Conservation (phyloP, 35 echinoderm and acorn worm genomes). For the Strongylocentrotus purpuratus region DNA sequence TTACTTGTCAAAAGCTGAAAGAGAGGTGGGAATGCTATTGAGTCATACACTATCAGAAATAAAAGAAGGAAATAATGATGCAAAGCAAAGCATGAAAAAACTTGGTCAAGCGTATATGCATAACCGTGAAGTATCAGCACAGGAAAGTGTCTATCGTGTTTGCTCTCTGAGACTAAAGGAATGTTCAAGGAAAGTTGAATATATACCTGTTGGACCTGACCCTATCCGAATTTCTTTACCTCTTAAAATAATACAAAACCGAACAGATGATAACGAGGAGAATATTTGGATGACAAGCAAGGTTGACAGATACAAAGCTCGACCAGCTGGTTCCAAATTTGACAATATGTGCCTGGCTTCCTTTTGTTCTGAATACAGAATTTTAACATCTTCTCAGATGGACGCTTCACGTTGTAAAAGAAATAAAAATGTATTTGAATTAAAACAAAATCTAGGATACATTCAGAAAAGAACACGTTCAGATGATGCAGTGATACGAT, state of each 20-base stretch:
- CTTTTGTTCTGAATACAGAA: conserved; percentile 55
- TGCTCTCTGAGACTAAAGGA: conserved; percentile 44
- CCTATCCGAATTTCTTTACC: background rate
- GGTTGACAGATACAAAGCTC: no score
- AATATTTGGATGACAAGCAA: conserved; percentile 30
- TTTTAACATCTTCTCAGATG: background rate
- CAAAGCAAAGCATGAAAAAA: no score
- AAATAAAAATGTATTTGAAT: conserved; percentile 32
- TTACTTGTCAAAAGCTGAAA: conserved; percentile 68
- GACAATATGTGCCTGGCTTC: background rate
- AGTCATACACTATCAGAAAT: conserved; percentile 45
- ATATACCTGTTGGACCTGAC: conserved; percentile 27
- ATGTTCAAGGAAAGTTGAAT: conserved; percentile 52
- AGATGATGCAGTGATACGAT: conserved; percentile 59
- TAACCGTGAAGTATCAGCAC: conserved; percentile 56
- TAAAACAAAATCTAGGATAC: conserved; percentile 44
- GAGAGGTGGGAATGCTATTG: conserved; percentile 52
- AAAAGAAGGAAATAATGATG: background rate
- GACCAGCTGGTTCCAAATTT: conserved; percentile 59
- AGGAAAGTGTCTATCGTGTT: conserved; percentile 54
- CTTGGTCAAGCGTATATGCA: conserved; percentile 42
- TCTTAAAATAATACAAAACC: background rate
- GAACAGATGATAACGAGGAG: conserved; percentile 34
- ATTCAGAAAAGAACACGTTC: conserved; percentile 56
- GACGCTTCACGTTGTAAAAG: background rate